Evolutionary conservation across 2,797 vertebrate genomes (phyloP), one percentile per base, ranked within the genome.

Genomic region (Hyperoplus immaculatus): DNA sequence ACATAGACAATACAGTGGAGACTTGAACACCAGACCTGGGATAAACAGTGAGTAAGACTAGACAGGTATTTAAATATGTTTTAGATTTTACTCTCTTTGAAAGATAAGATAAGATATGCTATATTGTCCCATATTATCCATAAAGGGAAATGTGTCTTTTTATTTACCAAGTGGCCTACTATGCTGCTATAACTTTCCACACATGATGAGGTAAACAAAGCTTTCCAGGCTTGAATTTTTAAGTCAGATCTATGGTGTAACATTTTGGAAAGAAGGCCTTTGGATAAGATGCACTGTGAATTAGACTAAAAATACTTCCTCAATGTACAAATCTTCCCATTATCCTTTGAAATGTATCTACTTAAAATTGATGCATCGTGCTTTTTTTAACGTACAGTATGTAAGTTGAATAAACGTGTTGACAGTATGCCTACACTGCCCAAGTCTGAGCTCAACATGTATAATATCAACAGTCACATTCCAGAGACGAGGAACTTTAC

Each of bases 391-490:
- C 29, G 29, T 29, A 29, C 29, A 29, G 29, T n/a, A 4, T 50
- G 5, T 16, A 14, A 5, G 8, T 49, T 15, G 16, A 42, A 63
- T 1, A 16, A 53, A 38, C 15, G 29, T 0, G n/a, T 21, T 41
- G n/a, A 21, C 46, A 13, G 1, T 55, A 6, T 13, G 43, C 70
- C 69, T 51, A 15, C 16, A n/a, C 11, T 36, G 41, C 89, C 87
- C 89, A 84, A 63, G 88, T 86, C 86, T 87, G 83, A 83, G 77
- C 66, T 78, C 60, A 84, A 87, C 86, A 86, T 77, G 46, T 72
- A 83, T 47, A 85, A 70, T 77, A 87, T 75, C 50, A 85, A 84
- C 85, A 85, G 50, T 63, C 66, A 85, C 70, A 75, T 54, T 70
- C 78, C 82, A 80, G 18, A 79, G 80, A 87, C 79, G 55, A 6